A percentile compares a stretch with the other conserved stretches of the same genome.
These are phyloP conservation scores for Machaerirhynchus nigripectus DNA, from an alignment of 2,113 vertebrate genomes.

Conservation along the genomic window DNA sequence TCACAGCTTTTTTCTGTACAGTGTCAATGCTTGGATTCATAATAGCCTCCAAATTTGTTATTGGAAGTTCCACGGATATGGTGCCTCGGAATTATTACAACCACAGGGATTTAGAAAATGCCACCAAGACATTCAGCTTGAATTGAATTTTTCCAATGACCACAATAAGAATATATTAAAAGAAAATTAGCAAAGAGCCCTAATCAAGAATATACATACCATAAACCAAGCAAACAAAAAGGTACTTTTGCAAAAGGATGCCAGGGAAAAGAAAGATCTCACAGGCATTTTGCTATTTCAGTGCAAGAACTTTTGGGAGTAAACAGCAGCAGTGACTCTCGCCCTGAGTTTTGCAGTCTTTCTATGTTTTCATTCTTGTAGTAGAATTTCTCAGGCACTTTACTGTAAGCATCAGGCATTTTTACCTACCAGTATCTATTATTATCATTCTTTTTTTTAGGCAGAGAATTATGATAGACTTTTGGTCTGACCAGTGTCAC, in stretches of 20 bases:
- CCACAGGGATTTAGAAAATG: not conserved
- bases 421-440: no score
- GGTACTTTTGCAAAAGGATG: not conserved
- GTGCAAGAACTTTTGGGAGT: not conserved
- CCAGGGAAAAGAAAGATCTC: not conserved
- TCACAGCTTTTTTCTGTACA: not conserved
- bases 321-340: accelerated
- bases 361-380: no score
- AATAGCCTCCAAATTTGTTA: not conserved
- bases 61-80: not conserved
- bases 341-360: no score
- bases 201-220: not conserved
- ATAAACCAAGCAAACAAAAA: not conserved
- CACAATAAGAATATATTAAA: not conserved
- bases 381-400: no score
- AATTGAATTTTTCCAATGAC: not conserved
- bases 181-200: not conserved
- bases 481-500: no score
- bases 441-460: no score
- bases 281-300: not conserved
- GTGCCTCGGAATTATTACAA: not conserved
- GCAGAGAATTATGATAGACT: no score
- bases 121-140: not conserved
- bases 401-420: no score
- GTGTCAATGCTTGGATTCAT: not conserved